phyloP scores from a whole-genome alignment of 2,797 vertebrate genomes.

The Sebastes dallii region DNA sequence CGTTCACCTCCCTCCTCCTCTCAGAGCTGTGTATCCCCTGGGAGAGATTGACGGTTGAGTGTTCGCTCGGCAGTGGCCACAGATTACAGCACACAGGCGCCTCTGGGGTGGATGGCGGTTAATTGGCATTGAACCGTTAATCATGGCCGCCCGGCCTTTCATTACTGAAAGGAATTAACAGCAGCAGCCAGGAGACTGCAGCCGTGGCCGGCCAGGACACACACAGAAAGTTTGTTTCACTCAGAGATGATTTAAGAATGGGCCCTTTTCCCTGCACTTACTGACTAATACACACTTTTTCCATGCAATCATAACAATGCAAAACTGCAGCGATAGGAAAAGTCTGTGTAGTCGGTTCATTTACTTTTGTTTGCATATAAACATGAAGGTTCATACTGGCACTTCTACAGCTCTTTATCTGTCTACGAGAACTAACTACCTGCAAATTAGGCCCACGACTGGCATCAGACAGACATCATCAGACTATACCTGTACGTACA shows the following conservation, averaged over 20 bases:
- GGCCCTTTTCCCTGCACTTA: neutral
- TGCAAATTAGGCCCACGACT: neutral
- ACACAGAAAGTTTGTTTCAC: constrained; percentile 54
- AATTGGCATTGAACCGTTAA: constrained; percentile 80
- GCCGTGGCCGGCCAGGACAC: constrained; percentile 29
- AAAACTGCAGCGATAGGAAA: neutral
- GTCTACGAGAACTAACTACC: neutral
- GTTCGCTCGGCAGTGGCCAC: constrained; percentile 58
- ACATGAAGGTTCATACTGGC: neutral
- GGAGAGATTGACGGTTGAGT: constrained; percentile 61
- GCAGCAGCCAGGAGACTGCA: constrained; percentile 55
- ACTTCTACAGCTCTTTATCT: neutral
- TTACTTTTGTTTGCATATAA: neutral
- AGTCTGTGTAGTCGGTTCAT: neutral
- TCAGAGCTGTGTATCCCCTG: constrained; percentile 36
- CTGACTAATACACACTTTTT: neutral
- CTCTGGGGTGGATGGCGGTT: constrained; percentile 67
- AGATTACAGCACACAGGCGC: constrained; percentile 62
- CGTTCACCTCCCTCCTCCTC: constrained; percentile 27
- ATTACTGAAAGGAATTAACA: constrained; percentile 74
- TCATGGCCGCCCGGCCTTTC: constrained; percentile 62
- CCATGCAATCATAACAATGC: neutral
- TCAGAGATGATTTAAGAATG: constrained; percentile 32
- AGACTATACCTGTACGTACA: neutral
- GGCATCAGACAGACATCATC: neutral